A percentile compares a stretch with the other conserved stretches of the same genome.
Conservation (phyloP, 2,797 vertebrate genomes). For the Hippopotamyrus pictus region DNA sequence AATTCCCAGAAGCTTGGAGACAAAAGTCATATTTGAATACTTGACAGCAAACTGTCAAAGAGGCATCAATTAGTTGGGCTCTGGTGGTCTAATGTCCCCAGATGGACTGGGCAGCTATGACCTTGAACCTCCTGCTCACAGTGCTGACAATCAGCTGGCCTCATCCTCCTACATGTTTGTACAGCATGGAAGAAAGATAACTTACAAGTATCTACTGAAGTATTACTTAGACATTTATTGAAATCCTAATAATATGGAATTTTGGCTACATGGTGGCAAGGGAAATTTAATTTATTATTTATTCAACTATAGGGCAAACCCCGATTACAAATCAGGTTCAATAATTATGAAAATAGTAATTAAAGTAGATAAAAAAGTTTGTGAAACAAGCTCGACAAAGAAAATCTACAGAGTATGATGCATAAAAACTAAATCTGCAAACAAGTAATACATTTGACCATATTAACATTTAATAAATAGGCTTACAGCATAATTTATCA, state of each 20-base stretch:
- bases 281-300: neutral
- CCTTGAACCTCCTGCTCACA: neutral
- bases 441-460: neutral
- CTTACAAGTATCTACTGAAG: neutral
- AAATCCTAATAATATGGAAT: neutral
- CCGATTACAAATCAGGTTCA: neutral
- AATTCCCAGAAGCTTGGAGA: constrained; percentile 54
- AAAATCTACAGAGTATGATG: neutral
- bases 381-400: neutral
- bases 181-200: neutral
- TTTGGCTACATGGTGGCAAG: neutral
- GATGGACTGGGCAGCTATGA: neutral
- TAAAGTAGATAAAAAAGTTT: neutral
- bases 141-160: neutral
- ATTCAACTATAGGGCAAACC: neutral
- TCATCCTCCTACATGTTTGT: neutral
- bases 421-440: neutral
- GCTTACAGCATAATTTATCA: neutral
- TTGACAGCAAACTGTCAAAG: constrained; percentile 45
- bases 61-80: constrained; percentile 32
- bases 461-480: neutral
- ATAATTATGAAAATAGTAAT: neutral
- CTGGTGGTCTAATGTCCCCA: neutral
- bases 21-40: constrained; percentile 69
- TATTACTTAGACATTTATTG: neutral